Evolutionary conservation across 2,113 vertebrate genomes (phyloP), one percentile per base, ranked within the genome.

Genomic region (Zapornia atra): DNA sequence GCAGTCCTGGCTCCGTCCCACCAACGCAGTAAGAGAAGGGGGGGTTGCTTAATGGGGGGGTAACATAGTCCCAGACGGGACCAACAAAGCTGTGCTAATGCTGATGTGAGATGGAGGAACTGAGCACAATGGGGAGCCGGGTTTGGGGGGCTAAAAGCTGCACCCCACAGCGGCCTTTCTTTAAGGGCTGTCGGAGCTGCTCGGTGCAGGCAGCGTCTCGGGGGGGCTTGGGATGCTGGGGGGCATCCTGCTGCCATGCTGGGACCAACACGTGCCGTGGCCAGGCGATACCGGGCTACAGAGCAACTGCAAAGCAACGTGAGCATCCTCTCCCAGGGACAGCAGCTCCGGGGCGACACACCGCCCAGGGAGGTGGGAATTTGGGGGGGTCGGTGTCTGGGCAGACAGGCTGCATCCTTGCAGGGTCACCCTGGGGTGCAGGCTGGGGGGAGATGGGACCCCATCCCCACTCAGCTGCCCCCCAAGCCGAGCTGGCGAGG

Each of bases 331-430:
- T 11, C 26, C 46, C 11, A 5, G 70, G 16, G 19, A 8, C 4
- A 0, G 29, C 48, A 1, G 4, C 68, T 46, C 33, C 0, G 0
- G 36, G 12, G 24, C 26, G 4, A 1, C 7, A 4, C 2, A 11
- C 29, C 12, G 9, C 28, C 19, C 36, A 1, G 4, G 34, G 17
- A 16, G 36, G 5, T 36, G 50, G 33, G 33, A 78, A 76, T 65
- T 9, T 8, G 38, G 22, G 54, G 46, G 46, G 16, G 0, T 3
- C 17, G 46, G 24, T 34, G 59, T 9, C 50, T 3, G 5, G 28
- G 19, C 0, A 1, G 38, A 5, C 1, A 22, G 38, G 53, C 28
- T 0, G 2, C 40, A 9, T 3, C 48, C 14, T 29, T 14, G 24
- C 0, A 3, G 38, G 68, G 15, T 46, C 40, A 6, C 12, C 22